A percentile compares a stretch with the other conserved stretches of the same genome.
These are phyloP conservation scores for Neodiprion lecontei DNA, from an alignment of 1,140 invertebrate species.

Conservation along the genomic window DNA sequence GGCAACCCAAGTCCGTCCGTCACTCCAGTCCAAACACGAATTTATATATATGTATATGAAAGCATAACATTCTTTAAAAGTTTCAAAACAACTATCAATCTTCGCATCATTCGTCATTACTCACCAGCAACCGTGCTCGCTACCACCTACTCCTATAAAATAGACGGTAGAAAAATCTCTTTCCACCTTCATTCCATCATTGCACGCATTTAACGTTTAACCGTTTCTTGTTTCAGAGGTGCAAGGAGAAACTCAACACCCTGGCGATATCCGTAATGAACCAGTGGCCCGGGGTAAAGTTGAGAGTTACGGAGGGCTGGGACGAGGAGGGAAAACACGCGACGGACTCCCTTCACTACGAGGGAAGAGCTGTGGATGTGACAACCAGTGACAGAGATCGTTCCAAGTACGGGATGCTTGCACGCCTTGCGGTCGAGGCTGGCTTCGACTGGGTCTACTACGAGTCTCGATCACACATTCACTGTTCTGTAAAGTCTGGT, in stretches of 20 bases:
- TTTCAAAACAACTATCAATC: constrained; percentile 13
- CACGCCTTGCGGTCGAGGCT: constrained; percentile 93
- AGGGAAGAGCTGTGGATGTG: constrained; percentile 94
- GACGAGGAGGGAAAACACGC: constrained; percentile 86
- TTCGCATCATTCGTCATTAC: not conserved
- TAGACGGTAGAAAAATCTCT: not conserved
- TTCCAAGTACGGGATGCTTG: constrained; percentile 94
- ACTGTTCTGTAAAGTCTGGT: constrained; percentile 98
- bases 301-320: constrained; percentile 94
- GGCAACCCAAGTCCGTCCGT: constrained; percentile 32
- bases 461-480: constrained; percentile 92
- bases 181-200: constrained; percentile 17
- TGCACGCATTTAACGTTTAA: constrained; percentile 18
- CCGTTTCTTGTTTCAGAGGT: constrained; percentile 74
- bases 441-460: constrained; percentile 99
- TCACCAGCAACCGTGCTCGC: not conserved
- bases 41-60: constrained; percentile 35
- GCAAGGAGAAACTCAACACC: constrained; percentile 94
- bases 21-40: constrained; percentile 45
- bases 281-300: constrained; percentile 93
- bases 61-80: not conserved
- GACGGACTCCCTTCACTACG: constrained; percentile 89
- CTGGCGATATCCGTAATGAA: constrained; percentile 97
- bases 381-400: constrained; percentile 92
- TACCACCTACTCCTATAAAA: not conserved